Base-by-base conservation (phyloP, 1,140 invertebrate species). In the Aphidius gifuensis region DNA sequence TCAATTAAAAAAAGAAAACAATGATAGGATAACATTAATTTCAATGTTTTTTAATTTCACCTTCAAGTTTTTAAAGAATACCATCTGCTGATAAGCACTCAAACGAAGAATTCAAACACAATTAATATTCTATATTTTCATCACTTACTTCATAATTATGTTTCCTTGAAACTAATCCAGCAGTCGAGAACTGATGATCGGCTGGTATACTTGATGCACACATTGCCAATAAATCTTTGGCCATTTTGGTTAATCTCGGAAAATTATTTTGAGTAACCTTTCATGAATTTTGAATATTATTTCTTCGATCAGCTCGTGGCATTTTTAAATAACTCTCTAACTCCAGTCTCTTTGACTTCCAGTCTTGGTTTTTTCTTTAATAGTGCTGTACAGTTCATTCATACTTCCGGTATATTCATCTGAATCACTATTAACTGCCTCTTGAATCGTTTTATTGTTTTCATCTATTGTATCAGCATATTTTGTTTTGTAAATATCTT, bases 401-500 rank as follows among this genome's bases (percentile, higher is more conserved):
- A n/a, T n/a, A n/a, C n/a, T n/a, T n/a, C n/a, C n/a, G n/a, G n/a
- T n/a, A n/a, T n/a, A n/a, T n/a, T n/a, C n/a, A n/a, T n/a, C n/a
- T n/a, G n/a, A n/a, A n/a, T n/a, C n/a, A n/a, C n/a, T n/a, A n/a
- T n/a, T n/a, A n/a, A n/a, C n/a, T n/a, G n/a, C n/a, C n/a, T n/a
- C n/a, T n/a, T n/a, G n/a, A n/a, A n/a, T n/a, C n/a, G n/a, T 49
- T 49, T 49, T 9, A 49, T 49, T 16, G 5, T 49, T n/a, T 16
- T 5, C 47, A n/a, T n/a, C 9, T 9, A 49, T n/a, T 49, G 47
- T n/a, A 6, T 49, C 47, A 49, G 47, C 47, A 16, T 53, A 60
- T 21, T 42, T 43, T 44, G 39, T 53, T 16, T 23, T 42, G 47
- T 43, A 74, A 61, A 74, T 65, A 59, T 62, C 60, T 69, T 69